Evolutionary conservation across 1,140 invertebrate genomes (phyloP).

Genomic region (Maniola jurtina): DNA sequence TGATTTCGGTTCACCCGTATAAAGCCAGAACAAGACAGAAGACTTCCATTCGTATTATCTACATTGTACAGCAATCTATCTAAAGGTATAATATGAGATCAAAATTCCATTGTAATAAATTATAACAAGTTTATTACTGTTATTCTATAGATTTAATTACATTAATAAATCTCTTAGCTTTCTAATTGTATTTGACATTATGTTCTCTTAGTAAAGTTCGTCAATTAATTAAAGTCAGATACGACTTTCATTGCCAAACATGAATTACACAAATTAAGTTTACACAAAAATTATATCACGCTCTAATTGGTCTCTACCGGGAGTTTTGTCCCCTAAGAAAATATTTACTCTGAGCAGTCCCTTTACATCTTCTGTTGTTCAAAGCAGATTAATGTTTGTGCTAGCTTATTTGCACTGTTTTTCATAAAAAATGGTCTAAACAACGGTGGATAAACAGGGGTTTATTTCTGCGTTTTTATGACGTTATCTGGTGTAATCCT

Average conservation of each 20-base stretch:
- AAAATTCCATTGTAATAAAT: no score
- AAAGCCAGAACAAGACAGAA: no score
- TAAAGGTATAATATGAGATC: no score
- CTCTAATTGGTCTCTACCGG: slow-evolving; percentile 64
- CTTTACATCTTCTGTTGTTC: slow-evolving; percentile 74
- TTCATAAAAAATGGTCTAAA: slow-evolving; percentile 75
- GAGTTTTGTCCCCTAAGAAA: slow-evolving; percentile 73
- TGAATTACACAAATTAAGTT: slow-evolving; percentile 68
- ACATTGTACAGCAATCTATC: no score
- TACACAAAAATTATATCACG: slow-evolving; percentile 71
- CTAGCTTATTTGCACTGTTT: slow-evolving; percentile 68
- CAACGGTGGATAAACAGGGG: slow-evolving; percentile 59
- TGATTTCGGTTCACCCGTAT: no score
- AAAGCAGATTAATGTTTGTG: slow-evolving; percentile 77
- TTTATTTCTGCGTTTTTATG: slow-evolving; percentile 53
- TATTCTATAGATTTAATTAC: no score
- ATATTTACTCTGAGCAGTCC: slow-evolving; percentile 65
- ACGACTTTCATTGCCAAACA: slow-evolving; percentile 36
- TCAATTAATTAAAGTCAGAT: slow-evolving; percentile 38
- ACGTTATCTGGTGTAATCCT: slow-evolving; percentile 65
- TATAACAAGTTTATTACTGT: no score
- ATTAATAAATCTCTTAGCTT: neutral
- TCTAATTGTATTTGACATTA: slow-evolving; percentile 2
- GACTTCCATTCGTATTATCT: no score
- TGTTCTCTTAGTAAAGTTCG: neutral